phyloP scores from a whole-genome alignment of 1,140 invertebrate genomes.

The Psix sp. region DNA sequence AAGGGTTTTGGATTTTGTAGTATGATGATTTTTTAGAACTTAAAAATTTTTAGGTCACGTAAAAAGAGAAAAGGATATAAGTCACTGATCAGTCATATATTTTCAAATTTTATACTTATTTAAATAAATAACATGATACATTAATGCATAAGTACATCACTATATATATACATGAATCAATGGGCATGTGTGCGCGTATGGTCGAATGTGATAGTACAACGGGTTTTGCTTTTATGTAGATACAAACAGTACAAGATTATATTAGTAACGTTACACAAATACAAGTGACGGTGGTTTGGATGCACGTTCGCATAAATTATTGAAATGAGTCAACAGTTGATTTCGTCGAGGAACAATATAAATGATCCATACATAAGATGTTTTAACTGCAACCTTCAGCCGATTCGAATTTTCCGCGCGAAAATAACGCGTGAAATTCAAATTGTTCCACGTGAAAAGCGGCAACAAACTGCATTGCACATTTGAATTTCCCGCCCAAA shows the following conservation, averaged over 20 bases:
- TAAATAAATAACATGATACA: constrained; percentile 63
- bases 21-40: not conserved
- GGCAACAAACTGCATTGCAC: too few species aligned
- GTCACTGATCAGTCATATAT: constrained; percentile 39
- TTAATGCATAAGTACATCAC: constrained; percentile 60
- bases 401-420: too few species aligned
- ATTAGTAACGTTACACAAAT: constrained; percentile 59
- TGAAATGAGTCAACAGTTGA: constrained; percentile 49
- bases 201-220: constrained; percentile 44
- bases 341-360: constrained; percentile 17
- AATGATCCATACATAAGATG: not conserved
- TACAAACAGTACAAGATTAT: constrained; percentile 58
- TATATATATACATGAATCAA: constrained; percentile 61
- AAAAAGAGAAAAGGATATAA: constrained; percentile 24
- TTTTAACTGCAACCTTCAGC: too few species aligned
- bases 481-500: too few species aligned
- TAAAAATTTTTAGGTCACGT: constrained; percentile 1
- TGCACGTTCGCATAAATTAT: constrained; percentile 41
- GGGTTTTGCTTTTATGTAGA: constrained; percentile 41
- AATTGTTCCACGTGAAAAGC: too few species aligned
- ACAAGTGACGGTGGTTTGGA: constrained; percentile 50
- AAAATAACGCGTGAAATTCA: too few species aligned
- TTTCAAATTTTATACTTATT: constrained; percentile 56
- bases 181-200: constrained; percentile 45
- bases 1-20: too few species aligned